Evolutionary conservation across 2,888 invertebrate genomes (phyloP).

Genomic region (Epistrophe grossulariae): DNA sequence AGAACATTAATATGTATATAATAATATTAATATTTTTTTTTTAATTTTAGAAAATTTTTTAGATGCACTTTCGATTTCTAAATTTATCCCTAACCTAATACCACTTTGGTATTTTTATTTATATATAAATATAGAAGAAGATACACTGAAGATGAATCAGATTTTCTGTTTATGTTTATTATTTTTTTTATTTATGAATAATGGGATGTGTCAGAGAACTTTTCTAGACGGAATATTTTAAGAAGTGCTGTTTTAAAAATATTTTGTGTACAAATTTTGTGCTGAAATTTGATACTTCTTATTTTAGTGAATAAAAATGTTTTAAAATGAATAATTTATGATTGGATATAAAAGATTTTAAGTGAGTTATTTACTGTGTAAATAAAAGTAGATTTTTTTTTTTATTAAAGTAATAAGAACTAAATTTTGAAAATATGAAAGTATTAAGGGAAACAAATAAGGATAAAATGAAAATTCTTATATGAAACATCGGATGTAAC

Average conservation of each 20-base stretch:
- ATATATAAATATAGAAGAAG: constrained; percentile 31
- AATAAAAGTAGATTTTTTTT: no score
- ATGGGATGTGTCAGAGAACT: constrained; percentile 59
- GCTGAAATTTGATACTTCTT: constrained; percentile 32
- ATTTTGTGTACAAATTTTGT: constrained; percentile 1
- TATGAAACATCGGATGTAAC: no score
- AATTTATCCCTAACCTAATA: constrained; percentile 57
- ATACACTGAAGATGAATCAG: constrained; percentile 61
- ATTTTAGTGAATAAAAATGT: not conserved
- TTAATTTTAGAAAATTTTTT: not conserved
- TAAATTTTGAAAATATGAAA: no score
- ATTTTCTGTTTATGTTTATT: constrained; percentile 11
- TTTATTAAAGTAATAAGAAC: no score
- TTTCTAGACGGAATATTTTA: constrained; percentile 43
- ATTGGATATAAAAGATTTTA: no score
- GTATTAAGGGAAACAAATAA: no score
- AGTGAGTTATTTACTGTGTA: no score
- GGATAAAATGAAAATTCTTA: no score
- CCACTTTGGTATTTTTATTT: constrained; percentile 39
- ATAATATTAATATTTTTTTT: constrained; percentile 1
- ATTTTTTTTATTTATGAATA: constrained; percentile 44
- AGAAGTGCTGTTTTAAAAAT: not conserved
- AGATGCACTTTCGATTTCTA: constrained; percentile 68
- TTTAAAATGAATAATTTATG: not conserved
- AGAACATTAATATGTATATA: not conserved